Conservation (phyloP, 2,113 vertebrate genomes). For the Callaeas wilsoni region DNA sequence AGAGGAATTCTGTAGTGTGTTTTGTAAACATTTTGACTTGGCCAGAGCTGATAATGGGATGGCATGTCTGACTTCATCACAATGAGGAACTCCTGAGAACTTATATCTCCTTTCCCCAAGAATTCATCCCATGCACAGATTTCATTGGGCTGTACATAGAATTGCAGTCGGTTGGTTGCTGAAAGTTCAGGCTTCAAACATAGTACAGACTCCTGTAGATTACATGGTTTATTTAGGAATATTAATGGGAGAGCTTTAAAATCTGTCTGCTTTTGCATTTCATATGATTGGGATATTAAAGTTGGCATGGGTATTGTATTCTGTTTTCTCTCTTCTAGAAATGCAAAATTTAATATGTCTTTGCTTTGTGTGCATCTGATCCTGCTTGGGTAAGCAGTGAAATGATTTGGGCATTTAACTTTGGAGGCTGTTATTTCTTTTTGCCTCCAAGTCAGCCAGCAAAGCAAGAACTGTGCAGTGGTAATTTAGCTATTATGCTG, state of each 20-base stretch:
- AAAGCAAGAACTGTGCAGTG: neutral
- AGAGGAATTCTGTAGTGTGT: neutral
- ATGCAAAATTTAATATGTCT: neutral
- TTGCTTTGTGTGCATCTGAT: neutral
- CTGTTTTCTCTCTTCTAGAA: neutral
- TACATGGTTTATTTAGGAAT: neutral
- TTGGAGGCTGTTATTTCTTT: neutral
- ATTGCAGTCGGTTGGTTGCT: neutral
- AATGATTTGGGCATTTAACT: neutral
- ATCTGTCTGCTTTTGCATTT: neutral
- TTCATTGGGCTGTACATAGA: neutral
- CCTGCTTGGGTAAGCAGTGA: neutral
- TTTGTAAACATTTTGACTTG: constrained; percentile 30
- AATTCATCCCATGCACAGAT: neutral
- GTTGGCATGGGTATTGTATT: neutral
- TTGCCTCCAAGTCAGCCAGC: neutral
- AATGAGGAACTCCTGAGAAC: neutral
- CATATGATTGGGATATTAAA: neutral
- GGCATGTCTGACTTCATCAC: neutral
- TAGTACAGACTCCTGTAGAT: neutral
- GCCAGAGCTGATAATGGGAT: neutral
- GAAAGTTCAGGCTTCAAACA: neutral
- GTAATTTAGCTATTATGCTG: neutral
- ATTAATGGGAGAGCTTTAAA: neutral
- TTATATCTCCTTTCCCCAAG: neutral